Percentiles rank a stretch among this genome's conserved stretches.
These are phyloP conservation scores for Chrysochloris asiatica DNA, from an alignment of 2,113 vertebrate genomes.

Conservation along the genomic window DNA sequence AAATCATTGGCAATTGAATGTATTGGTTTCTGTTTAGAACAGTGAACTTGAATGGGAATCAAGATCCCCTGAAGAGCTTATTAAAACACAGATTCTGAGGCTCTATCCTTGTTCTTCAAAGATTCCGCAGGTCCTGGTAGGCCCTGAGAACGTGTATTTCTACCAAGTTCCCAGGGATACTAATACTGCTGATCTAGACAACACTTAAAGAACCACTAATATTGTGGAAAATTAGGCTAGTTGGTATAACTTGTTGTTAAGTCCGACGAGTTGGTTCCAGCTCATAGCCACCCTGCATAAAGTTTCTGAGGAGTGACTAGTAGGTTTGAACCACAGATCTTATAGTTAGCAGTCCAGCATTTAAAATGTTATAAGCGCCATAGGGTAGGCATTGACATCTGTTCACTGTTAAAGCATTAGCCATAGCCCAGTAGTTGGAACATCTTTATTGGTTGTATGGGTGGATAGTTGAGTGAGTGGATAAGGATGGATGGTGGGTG, in stretches of 20 bases:
- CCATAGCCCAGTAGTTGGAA: not conserved
- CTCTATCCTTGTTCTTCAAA: not conserved
- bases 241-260: not conserved
- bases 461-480: not conserved
- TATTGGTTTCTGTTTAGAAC: not conserved
- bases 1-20: not conserved
- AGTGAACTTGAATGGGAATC: not conserved
- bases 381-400: not conserved
- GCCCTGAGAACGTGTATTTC: not conserved
- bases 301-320: too few relatives aligned
- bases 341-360: too few relatives aligned
- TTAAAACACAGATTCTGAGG: constrained; percentile 13
- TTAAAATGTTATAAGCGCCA: constrained; percentile 13
- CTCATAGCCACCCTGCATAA: not conserved
- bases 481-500: not conserved
- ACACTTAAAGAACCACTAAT: not conserved
- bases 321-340: too few relatives aligned
- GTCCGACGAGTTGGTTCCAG: not conserved
- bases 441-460: not conserved
- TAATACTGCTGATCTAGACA: not conserved
- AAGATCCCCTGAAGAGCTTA: not conserved
- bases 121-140: not conserved
- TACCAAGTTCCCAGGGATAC: not conserved
- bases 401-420: not conserved
- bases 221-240: not conserved